Percentiles rank a stretch among this genome's conserved stretches.
These are phyloP conservation scores for Rhinophrynus dorsalis DNA, from an alignment of 2,797 vertebrate species.

Conservation along the genomic window DNA sequence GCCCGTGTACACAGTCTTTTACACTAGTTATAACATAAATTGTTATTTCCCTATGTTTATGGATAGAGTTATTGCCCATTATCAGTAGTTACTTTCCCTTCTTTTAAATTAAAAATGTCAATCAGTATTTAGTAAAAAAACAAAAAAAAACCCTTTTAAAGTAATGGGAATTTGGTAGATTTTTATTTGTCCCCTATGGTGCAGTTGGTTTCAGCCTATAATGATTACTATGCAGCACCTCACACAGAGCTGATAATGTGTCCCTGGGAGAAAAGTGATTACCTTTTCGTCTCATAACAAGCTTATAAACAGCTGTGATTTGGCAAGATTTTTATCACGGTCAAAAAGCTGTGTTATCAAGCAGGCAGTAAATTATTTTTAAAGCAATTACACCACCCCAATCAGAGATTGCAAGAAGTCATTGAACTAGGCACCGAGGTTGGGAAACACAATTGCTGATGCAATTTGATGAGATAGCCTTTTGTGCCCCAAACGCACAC, in stretches of 20 bases:
- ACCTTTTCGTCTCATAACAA: slow-evolving; percentile 78
- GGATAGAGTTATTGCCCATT: no score
- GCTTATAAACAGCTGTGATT: slow-evolving; percentile 74
- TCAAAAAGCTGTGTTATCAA: slow-evolving; percentile 84
- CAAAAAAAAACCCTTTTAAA: no score
- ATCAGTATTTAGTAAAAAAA: no score
- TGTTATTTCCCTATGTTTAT: no score
- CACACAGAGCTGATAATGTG: slow-evolving; percentile 61
- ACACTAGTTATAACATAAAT: no score
- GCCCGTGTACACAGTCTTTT: no score
- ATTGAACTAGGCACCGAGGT: slow-evolving; percentile 71
- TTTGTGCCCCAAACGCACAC: slow-evolving; percentile 55
- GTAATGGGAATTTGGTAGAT: no score
- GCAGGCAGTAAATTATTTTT: slow-evolving; percentile 87
- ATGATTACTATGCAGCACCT: no score
- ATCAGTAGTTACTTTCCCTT: no score
- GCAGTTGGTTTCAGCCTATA: no score
- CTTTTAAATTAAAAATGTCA: no score
- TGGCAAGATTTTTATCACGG: slow-evolving; percentile 88
- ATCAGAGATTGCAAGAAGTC: slow-evolving; percentile 69
- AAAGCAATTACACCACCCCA: slow-evolving; percentile 83
- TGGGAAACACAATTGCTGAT: slow-evolving; percentile 67
- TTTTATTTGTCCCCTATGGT: no score
- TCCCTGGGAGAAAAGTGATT: slow-evolving; percentile 77
- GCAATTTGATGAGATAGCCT: slow-evolving; percentile 85